These are phyloP conservation scores for Dryocosmus kuriphilus DNA, from an alignment of 2,888 invertebrate genomes.

Conservation along the genomic window DNA sequence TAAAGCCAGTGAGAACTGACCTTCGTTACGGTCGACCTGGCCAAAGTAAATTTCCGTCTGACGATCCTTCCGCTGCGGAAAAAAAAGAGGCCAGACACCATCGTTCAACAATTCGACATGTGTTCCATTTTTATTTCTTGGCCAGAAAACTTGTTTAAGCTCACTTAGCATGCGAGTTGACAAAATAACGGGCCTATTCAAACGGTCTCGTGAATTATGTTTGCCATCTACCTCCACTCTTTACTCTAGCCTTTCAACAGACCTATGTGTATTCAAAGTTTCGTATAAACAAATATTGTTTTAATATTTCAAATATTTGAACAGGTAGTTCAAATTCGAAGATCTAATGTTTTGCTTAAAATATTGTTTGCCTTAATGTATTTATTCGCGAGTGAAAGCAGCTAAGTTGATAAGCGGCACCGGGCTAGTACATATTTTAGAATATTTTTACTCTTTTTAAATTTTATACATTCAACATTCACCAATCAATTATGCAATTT, in stretches of 20 bases:
- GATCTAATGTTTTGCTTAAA: too few relatives aligned
- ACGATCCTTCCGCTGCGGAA: slow-evolving; percentile 28
- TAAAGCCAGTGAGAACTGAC: slow-evolving; percentile 38
- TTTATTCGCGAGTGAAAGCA: too few relatives aligned
- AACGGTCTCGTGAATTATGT: background rate
- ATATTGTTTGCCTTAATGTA: too few relatives aligned
- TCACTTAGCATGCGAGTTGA: slow-evolving; percentile 10
- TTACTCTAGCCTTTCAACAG: background rate
- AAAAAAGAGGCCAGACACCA: background rate
- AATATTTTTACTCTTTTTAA: too few relatives aligned
- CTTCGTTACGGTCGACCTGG: slow-evolving; percentile 35
- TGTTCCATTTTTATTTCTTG: slow-evolving; percentile 13
- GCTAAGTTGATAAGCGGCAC: too few relatives aligned
- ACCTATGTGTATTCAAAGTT: background rate
- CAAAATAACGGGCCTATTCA: slow-evolving; percentile 26
- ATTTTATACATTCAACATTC: too few relatives aligned
- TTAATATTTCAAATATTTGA: background rate
- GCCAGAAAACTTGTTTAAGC: slow-evolving; percentile 8
- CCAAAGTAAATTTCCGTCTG: slow-evolving; percentile 18
- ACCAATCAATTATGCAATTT: too few relatives aligned
- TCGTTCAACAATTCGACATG: slow-evolving; percentile 2
- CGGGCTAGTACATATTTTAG: too few relatives aligned
- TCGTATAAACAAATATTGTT: background rate
- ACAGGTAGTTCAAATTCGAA: background rate
- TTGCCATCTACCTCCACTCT: background rate